A percentile compares a stretch with the other conserved stretches of the same genome.
phyloP scores from a whole-genome alignment of 1,140 invertebrate species.

The Delia radicum region DNA sequence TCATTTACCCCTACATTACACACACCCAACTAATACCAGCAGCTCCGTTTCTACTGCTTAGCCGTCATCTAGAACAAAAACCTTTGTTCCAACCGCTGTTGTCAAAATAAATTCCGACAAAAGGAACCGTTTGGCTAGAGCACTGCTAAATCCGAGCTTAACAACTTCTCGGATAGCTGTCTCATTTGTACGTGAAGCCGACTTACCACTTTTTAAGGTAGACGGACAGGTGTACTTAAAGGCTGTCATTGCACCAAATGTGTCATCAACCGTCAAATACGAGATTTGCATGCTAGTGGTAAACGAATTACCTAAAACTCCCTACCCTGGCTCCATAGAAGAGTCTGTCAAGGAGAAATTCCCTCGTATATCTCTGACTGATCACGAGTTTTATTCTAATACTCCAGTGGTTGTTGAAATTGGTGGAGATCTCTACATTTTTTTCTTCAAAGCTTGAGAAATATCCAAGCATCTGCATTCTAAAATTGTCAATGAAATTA shows the following conservation, averaged over 20 bases:
- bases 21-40: no score
- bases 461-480: no score
- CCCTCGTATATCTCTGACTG: not conserved
- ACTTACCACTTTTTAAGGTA: not conserved
- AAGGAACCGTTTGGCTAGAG: no score
- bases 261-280: not conserved
- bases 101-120: no score
- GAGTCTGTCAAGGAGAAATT: not conserved
- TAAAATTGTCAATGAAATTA: no score
- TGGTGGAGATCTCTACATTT: no score
- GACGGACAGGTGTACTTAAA: not conserved
- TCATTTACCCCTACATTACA: no score
- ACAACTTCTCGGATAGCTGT: no score
- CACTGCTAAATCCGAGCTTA: not conserved
- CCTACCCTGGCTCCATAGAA: not conserved
- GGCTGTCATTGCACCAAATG: not conserved
- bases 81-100: no score
- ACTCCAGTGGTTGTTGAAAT: not conserved
- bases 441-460: no score
- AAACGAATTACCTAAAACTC: not conserved
- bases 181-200: not conserved
- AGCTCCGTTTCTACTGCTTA: no score
- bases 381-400: not conserved
- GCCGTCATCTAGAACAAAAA: no score
- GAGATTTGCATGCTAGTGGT: not conserved